Percentiles rank a stretch among this genome's conserved stretches.
These are phyloP conservation scores for Sialis fuliginosa DNA, from an alignment of 2,888 invertebrate genomes.

Conservation along the genomic window DNA sequence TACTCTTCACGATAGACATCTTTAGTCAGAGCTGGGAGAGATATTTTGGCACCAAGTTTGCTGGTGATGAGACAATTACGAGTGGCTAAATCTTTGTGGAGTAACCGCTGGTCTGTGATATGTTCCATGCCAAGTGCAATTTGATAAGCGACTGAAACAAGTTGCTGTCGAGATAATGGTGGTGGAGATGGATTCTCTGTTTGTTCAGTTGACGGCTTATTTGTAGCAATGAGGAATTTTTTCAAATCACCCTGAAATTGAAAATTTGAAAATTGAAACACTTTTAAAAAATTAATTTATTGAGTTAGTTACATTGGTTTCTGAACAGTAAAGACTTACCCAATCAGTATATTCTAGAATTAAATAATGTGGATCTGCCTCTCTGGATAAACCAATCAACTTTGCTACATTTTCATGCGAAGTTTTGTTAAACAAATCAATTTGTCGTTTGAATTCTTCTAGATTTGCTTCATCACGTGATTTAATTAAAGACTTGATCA, in stretches of 20 bases:
- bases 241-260: constrained; percentile 72
- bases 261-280: neutral
- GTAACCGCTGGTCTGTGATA: constrained; percentile 51
- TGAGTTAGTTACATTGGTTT: constrained; percentile 4
- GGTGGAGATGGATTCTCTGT: constrained; percentile 22
- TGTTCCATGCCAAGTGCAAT: constrained; percentile 70
- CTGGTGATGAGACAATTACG: constrained; percentile 81
- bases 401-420: constrained; percentile 66
- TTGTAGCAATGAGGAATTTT: constrained; percentile 62
- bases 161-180: constrained; percentile 48
- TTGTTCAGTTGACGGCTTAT: constrained; percentile 18
- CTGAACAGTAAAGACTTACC: constrained; percentile 32
- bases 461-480: constrained; percentile 61
- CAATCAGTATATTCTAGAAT: constrained; percentile 85
- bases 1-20: constrained; percentile 86
- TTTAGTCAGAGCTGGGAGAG: constrained; percentile 58
- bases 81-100: constrained; percentile 84
- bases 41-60: constrained; percentile 65
- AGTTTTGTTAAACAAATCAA: constrained; percentile 72
- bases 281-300: neutral
- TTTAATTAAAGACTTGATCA: constrained; percentile 61
- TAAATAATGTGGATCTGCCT: constrained; percentile 74
- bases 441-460: constrained; percentile 73
- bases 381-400: constrained; percentile 64
- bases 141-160: constrained; percentile 50